Evolutionary conservation across 1,140 invertebrate species (phyloP).

Genomic region (Drosophila takahashii): DNA sequence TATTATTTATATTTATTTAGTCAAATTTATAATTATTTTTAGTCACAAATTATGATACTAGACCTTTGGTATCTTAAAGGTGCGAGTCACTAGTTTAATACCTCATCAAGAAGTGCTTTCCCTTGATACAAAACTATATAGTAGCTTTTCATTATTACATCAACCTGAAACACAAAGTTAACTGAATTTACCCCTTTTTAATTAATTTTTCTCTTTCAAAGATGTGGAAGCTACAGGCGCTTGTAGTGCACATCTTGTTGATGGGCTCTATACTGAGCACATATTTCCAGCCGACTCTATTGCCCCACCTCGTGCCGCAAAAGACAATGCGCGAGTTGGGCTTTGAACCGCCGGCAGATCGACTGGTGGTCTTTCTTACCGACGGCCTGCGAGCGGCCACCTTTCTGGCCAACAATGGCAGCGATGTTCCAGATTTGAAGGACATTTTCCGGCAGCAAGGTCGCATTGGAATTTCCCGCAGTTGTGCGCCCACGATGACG

Average conservation of each 20-base stretch:
- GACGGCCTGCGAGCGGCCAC: slow-evolving; percentile 95
- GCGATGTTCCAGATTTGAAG: slow-evolving; percentile 48
- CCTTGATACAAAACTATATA: background rate
- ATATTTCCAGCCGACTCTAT: slow-evolving; percentile 88
- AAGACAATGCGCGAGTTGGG: slow-evolving; percentile 78
- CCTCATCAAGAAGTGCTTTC: no score
- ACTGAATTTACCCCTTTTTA: background rate
- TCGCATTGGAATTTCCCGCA: slow-evolving; percentile 94
- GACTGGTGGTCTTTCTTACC: slow-evolving; percentile 92
- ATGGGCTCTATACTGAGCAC: slow-evolving; percentile 87
- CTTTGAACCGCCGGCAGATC: slow-evolving; percentile 88
- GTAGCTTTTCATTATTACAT: background rate
- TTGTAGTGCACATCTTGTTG: slow-evolving; percentile 85
- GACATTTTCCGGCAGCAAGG: slow-evolving; percentile 86
- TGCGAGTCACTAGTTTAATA: no score
- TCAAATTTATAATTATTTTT: no score
- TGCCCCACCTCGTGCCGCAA: slow-evolving; percentile 86
- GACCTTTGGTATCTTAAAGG: no score
- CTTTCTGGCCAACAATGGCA: slow-evolving; percentile 86
- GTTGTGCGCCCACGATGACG: slow-evolving; percentile 97
- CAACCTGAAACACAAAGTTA: background rate
- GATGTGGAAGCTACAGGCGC: slow-evolving; percentile 75
- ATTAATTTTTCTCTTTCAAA: background rate
- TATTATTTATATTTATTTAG: no score
- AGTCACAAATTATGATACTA: no score